A percentile compares a stretch with the other conserved stretches of the same genome.
phyloP scores from a whole-genome alignment of 2,888 invertebrate genomes.

The Gari tellinella region DNA sequence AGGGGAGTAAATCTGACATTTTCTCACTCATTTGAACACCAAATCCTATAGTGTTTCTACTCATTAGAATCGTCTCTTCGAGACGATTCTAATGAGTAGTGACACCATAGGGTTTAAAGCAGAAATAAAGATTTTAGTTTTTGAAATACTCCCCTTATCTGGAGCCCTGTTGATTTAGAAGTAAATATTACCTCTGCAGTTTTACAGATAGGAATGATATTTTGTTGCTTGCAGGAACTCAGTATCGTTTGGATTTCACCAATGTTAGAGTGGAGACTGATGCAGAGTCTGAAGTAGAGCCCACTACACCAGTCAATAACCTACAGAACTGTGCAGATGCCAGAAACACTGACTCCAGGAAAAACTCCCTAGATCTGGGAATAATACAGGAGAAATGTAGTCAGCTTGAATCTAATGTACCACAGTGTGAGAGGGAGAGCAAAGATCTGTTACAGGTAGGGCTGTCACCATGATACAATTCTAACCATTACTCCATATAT shows the following conservation, averaged over 20 bases:
- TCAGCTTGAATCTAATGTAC: slow-evolving; percentile 37
- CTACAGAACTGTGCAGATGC: not conserved
- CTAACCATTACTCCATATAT: no score
- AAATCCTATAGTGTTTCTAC: no score
- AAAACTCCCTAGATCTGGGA: slow-evolving; percentile 49
- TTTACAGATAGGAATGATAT: not conserved
- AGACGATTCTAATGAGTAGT: no score
- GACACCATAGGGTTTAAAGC: no score
- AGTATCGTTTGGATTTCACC: slow-evolving; percentile 77
- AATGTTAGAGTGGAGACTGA: slow-evolving; percentile 75
- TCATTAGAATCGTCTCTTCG: no score
- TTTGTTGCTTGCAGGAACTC: slow-evolving; percentile 34
- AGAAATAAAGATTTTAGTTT: no score
- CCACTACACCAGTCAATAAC: not conserved
- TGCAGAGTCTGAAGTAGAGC: slow-evolving; percentile 33
- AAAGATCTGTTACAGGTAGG: no score
- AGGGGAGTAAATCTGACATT: no score
- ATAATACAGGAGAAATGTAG: slow-evolving; percentile 50
- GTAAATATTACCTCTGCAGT: not conserved
- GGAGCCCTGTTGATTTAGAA: no score
- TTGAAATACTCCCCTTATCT: no score
- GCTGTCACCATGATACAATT: no score
- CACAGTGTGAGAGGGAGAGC: not conserved
- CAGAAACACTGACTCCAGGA: slow-evolving; percentile 31
- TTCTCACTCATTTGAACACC: no score